Evolutionary conservation across 2,797 vertebrate species (phyloP), one percentile per base, ranked within the genome.

Genomic region (Synanceia verrucosa): DNA sequence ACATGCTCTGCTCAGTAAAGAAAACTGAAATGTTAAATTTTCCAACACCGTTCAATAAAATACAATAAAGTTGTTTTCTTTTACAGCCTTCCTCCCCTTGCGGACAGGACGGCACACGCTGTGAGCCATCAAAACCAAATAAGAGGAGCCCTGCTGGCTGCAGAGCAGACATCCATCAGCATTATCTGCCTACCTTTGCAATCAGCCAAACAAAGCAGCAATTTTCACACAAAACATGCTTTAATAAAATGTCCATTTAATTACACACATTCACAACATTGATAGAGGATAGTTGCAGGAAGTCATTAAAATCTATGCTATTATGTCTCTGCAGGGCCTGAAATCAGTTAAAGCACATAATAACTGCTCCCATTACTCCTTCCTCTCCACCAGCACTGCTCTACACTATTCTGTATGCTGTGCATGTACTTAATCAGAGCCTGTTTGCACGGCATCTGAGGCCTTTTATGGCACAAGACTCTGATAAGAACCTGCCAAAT

Each of bases 401-500:
- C 41, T 55, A 4, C 29, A 37, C 56, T 24, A 7, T 41, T 61
- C 46, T 67, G 36, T 23, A 14, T 43, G 34, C 39, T 23, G 21
- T 57, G 29, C 43, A 68, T 79, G 65, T 52, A 62, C 39, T 70
- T 48, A 31, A 66, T 81, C 62, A 76, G 9, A 57, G 77, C 78
- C 62, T 71, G 52, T 67, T 80, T 73, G 64, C 70, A 71, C 52
- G 3, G 29, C 51, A 77, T 67, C 70, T 18, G 18, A 68, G 12
- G 61, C 29, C 37, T 78, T 85, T 72, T 64, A 68, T 58, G 59
- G 55, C 41, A 68, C 33, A 52, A 51, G 21, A 56, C 44, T 73
- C 24, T 56, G 64, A 77, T 84, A 73, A 79, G 63, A 60, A 73
- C 41, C 65, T 46, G 58, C 31, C 44, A 73, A 62, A 72, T 58